Conservation (phyloP, 2,113 vertebrate genomes). For the Toxotes jaculatrix region DNA sequence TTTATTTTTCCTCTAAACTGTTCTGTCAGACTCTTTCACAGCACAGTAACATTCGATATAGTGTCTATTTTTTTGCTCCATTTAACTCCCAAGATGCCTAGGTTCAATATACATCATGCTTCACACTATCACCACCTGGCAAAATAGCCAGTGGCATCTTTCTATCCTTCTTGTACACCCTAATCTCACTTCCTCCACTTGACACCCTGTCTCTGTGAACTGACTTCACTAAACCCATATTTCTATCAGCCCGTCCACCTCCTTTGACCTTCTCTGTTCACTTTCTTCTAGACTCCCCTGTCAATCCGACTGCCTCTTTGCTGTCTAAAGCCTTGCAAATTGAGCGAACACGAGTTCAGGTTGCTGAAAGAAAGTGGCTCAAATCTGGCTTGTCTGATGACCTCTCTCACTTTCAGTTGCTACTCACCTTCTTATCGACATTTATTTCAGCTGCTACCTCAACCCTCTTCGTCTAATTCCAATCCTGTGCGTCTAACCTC, state of each 20-base stretch:
- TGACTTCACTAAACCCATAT: slow-evolving; percentile 58
- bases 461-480: slow-evolving; percentile 43
- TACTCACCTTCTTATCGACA: slow-evolving; percentile 56
- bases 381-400: slow-evolving; percentile 67
- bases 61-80: slow-evolving; percentile 44
- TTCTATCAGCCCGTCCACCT: slow-evolving; percentile 42
- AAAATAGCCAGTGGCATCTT: slow-evolving; percentile 46
- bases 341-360: slow-evolving; percentile 55
- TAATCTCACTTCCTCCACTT: slow-evolving; percentile 47
- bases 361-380: slow-evolving; percentile 53
- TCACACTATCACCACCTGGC: slow-evolving; percentile 47
- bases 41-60: slow-evolving; percentile 37
- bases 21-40: slow-evolving; percentile 60
- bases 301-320: slow-evolving; percentile 54
- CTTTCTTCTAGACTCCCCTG: slow-evolving; percentile 50
- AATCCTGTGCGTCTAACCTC: slow-evolving; percentile 39
- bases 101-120: slow-evolving; percentile 48
- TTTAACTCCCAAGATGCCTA: slow-evolving; percentile 56
- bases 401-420: slow-evolving; percentile 52
- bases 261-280: slow-evolving; percentile 64
- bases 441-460: slow-evolving; percentile 55
- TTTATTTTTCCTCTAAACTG: slow-evolving; percentile 54
- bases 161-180: slow-evolving; percentile 34
- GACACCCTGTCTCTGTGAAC: slow-evolving; percentile 51
- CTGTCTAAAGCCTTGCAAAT: slow-evolving; percentile 69